Evolutionary conservation across 2,113 vertebrate species (phyloP).

Genomic region (Phodopus roborovskii): DNA sequence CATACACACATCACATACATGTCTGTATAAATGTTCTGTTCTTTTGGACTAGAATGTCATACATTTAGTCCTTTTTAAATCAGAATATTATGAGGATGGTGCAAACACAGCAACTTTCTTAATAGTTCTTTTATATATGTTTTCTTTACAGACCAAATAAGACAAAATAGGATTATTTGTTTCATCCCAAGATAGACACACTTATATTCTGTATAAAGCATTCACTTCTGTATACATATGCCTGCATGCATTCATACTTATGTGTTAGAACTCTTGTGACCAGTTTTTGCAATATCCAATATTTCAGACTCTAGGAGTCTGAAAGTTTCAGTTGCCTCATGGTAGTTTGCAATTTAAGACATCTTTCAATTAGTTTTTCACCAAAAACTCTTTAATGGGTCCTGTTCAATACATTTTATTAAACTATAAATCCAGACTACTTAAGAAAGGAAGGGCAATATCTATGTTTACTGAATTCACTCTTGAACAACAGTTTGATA

Average conservation of each 20-base stretch:
- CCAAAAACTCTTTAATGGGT: neutral
- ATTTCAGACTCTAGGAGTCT: neutral
- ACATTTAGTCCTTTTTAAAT: neutral
- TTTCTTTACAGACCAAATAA: neutral
- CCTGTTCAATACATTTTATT: neutral
- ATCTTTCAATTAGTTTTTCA: neutral
- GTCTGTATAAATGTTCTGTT: neutral
- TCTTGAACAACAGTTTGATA: neutral
- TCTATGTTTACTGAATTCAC: neutral
- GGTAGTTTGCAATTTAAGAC: neutral
- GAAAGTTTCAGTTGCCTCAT: neutral
- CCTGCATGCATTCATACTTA: neutral
- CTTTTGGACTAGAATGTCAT: neutral
- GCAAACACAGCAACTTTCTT: neutral
- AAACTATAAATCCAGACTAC: neutral
- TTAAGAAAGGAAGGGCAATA: constrained; percentile 5
- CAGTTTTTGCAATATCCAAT: neutral
- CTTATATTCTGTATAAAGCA: neutral
- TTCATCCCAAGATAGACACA: neutral
- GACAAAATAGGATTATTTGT: neutral
- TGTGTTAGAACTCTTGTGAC: neutral
- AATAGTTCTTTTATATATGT: neutral
- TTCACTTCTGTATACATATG: neutral
- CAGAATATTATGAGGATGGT: neutral
- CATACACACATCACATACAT: neutral